Evolutionary conservation across 2,888 invertebrate genomes (phyloP), one percentile per base, ranked within the genome.

Genomic region (Sepioteuthis lessoniana): DNA sequence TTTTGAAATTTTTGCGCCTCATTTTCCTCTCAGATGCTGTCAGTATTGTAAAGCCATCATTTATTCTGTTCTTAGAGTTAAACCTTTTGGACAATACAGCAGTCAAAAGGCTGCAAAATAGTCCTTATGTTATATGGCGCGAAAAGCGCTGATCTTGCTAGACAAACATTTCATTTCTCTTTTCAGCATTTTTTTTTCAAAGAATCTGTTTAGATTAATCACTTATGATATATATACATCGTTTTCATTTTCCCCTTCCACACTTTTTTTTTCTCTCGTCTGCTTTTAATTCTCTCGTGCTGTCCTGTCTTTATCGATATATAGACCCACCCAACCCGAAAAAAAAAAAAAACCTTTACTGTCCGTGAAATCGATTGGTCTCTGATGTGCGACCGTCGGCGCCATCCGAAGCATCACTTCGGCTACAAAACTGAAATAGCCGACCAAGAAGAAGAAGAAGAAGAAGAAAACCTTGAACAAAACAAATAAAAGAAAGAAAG

Each of bases 301-400:
- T 55, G 76, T 35, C 76, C n/a, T 76, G 76, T n/a, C 76, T 76
- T n/a, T 76, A 31, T 76, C n/a, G n/a, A 76, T 76, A 16, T 13
- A n/a, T 21, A 2, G 25, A 42, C 16, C 25, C 28, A 5, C 28
- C 21, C 25, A 5, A 5, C 28, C 21, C 55, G 0, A 55, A 55
- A 55, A 55, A 55, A 21, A 25, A 76, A n/a, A 76, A 76, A 60
- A 28, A 60, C 31, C 76, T n/a, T 76, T 13, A 76, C 35, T n/a
- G n/a, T 76, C 76, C 76, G 76, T 76, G 76, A 76, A 76, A 76
- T 76, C 76, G 76, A 76, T n/a, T 76, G 76, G n/a, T n/a, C 76
- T 76, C 76, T 76, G 76, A 76, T 76, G 76, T 76, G n/a, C n/a
- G 76, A n/a, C 76, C n/a, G 76, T 76, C 76, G 76, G 76, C 76